Base-by-base conservation (phyloP, 2,797 vertebrate species). In the Hybognathus amarus region DNA sequence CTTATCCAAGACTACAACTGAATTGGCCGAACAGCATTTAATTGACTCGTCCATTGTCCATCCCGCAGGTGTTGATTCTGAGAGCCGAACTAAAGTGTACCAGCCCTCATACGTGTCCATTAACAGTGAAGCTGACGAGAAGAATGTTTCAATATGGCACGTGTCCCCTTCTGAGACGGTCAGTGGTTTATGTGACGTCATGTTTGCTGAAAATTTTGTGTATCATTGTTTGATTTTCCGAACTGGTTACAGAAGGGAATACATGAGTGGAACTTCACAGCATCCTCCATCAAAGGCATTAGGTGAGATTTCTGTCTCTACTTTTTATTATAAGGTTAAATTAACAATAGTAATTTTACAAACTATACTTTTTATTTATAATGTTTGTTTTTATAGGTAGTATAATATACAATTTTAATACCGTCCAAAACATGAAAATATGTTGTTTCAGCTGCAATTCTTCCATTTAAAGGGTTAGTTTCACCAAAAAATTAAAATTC, bases 241-340 rank as follows among this genome's bases (percentile, higher is more conserved):
- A 24, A 70, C n/a, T 80, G 38, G 85, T 86, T 86, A 86, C 80
- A 98, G 97, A 98, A 97, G 90, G 96, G 97, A 81, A 97, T 97
- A 88, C 96, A 97, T 1, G 96, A 98, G 89, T 99, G 98, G 97
- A 98, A 98, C 94, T 99, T 99, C 91, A 96, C 95, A 70, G 94
- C 96, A 15, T 94, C 94, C 87, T 98, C 97, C 85, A 96, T 99
- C 89, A 97, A 96, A 91, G 97, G 97, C 92, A 97, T 99, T 90
- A 99, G 97, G 97, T 99, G 91, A 24, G 86, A 40, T 5, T n/a
- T n/a, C 13, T 13, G n/a, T 54, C 17, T 45, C 33, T 56, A 15
- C 13, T 38, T 17, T 30, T 63, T 63, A 30, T 24, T 24, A 12
- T 5, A 24, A 13, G 38, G 1, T 68, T 69, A 6, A 69, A n/a